phyloP scores from a whole-genome alignment of 2,113 vertebrate species.

The Calidris pygmaea region DNA sequence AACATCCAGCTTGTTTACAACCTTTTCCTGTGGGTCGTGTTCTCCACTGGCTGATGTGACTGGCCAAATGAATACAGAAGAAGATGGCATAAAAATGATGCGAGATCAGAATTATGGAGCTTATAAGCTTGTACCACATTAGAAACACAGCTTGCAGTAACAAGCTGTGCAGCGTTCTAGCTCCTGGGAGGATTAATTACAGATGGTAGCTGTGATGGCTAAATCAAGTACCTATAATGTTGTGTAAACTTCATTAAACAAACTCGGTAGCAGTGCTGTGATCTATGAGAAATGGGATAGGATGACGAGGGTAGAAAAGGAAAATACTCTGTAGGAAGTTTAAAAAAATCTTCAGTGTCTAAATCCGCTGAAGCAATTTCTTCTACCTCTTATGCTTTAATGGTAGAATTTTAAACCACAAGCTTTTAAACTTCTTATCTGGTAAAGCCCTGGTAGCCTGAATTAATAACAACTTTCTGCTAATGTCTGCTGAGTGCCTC shows the following conservation, averaged over 20 bases:
- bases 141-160: background rate
- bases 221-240: slow-evolving; percentile 33
- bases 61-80: background rate
- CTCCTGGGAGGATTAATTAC: slow-evolving; percentile 57
- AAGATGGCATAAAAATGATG: background rate
- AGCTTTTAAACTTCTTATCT: slow-evolving; percentile 41
- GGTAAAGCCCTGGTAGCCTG: slow-evolving; percentile 9
- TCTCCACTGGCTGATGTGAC: background rate
- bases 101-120: background rate
- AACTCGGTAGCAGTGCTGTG: background rate
- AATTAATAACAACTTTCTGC: slow-evolving; percentile 19
- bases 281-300: background rate
- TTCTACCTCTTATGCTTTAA: background rate
- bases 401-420: slow-evolving; percentile 1
- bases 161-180: background rate
- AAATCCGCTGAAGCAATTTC: background rate
- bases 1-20: background rate
- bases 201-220: slow-evolving; percentile 38
- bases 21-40: background rate
- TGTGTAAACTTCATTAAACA: slow-evolving; percentile 56
- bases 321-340: background rate
- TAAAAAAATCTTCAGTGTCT: background rate
- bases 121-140: background rate
- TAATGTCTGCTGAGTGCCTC: background rate
- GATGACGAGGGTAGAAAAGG: background rate